Evolutionary conservation across 2,797 vertebrate species (phyloP).

Genomic region (Coendou prehensilis): DNA sequence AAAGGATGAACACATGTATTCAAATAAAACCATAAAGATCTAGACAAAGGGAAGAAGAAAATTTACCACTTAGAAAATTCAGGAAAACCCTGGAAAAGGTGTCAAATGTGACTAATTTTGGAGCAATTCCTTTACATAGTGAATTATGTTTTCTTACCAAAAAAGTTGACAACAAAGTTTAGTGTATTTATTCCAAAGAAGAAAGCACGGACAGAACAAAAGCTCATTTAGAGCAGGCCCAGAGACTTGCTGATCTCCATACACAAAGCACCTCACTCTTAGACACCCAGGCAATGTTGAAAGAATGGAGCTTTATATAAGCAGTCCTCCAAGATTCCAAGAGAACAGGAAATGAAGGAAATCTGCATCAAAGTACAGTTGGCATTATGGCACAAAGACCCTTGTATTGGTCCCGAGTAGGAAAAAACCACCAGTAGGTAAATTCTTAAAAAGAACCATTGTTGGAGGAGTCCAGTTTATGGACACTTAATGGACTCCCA

Average conservation of each 20-base stretch:
- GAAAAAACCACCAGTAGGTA: fast-evolving
- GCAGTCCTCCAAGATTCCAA: neutral
- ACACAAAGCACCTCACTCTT: neutral
- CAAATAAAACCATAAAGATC: neutral
- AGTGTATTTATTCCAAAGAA: slow-evolving; percentile 1
- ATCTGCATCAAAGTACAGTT: neutral
- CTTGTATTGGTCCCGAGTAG: neutral
- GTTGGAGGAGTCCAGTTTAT: neutral
- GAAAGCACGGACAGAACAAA: neutral
- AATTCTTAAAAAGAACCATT: neutral
- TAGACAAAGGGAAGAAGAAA: neutral
- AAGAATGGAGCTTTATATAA: neutral
- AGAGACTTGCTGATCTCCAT: fast-evolving
- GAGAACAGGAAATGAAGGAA: neutral
- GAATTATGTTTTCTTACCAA: neutral
- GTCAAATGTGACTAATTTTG: neutral
- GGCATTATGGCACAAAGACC: neutral
- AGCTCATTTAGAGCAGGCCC: neutral
- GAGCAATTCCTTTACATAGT: neutral
- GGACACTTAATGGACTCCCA: neutral
- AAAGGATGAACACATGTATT: neutral
- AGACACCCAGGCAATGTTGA: fast-evolving
- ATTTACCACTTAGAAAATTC: neutral
- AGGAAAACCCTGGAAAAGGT: neutral
- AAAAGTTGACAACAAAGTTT: neutral